A percentile compares a stretch with the other conserved stretches of the same genome.
Conservation (phyloP, 2,888 invertebrate genomes). For the Acleris emargana region DNA sequence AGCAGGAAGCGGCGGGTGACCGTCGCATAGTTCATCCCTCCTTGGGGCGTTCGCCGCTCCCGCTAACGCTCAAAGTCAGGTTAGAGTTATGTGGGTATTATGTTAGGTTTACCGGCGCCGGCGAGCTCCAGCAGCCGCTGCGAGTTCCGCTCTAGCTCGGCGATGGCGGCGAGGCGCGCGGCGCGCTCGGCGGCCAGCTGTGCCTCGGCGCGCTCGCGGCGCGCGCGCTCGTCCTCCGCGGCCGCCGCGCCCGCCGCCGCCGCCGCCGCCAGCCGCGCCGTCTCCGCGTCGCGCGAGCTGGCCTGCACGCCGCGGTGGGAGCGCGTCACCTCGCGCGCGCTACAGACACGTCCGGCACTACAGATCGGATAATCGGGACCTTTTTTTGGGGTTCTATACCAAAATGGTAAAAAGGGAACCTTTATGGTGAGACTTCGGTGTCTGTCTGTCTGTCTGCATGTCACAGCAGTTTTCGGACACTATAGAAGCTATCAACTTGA, state of each 20-base stretch:
- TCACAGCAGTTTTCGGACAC: no score
- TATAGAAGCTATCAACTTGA: no score
- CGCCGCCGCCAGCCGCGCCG: constrained; percentile 84
- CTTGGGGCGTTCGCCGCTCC: no score
- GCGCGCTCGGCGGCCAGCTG: constrained; percentile 87
- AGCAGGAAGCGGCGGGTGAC: no score
- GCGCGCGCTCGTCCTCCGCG: constrained; percentile 84
- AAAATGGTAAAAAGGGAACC: no score
- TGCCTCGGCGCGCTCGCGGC: constrained; percentile 82
- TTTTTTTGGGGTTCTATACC: no score
- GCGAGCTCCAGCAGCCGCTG: constrained; percentile 87
- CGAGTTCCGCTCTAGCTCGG: constrained; percentile 89
- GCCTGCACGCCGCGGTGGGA: constrained; percentile 85
- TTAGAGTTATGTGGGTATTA: no score
- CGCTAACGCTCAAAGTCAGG: no score
- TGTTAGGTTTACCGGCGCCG: constrained; percentile 69
- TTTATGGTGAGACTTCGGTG: no score
- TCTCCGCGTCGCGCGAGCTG: constrained; percentile 86
- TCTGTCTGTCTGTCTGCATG: no score
- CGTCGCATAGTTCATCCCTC: no score
- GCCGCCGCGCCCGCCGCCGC: constrained; percentile 84
- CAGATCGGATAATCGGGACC: no score
- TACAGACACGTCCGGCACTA: constrained; percentile 37
- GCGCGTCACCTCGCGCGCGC: constrained; percentile 72
- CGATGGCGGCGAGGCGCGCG: constrained; percentile 88